These are phyloP conservation scores for Gasterosteus aculeatus DNA, from an alignment of 2,113 vertebrate species.

Conservation along the genomic window DNA sequence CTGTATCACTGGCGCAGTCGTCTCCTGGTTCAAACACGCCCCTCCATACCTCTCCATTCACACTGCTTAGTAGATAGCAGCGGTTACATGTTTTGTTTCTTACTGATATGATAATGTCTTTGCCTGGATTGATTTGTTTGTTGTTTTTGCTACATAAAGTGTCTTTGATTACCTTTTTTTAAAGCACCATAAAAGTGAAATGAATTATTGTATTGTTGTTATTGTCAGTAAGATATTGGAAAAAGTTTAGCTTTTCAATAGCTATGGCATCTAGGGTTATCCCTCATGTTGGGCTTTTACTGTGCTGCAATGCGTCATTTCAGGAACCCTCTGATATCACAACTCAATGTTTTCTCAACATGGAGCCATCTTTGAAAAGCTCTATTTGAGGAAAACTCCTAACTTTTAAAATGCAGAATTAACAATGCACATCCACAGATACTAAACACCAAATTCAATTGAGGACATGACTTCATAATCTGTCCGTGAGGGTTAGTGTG, in stretches of 20 bases:
- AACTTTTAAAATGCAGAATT: conserved; percentile 1
- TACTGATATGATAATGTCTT: no score
- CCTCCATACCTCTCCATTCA: no score
- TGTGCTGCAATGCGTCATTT: neutral
- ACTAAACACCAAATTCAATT: conserved; percentile 9
- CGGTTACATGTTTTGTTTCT: no score
- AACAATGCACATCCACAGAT: conserved; percentile 1
- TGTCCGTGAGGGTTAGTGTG: conserved; percentile 13
- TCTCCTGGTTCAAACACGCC: no score
- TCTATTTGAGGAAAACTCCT: neutral
- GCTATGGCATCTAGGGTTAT: neutral
- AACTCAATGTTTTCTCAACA: neutral
- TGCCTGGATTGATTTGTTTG: no score
- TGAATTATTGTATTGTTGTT: no score
- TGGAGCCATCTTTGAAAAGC: neutral
- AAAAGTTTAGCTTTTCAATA: neutral
- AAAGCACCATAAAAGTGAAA: no score
- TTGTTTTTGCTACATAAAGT: no score
- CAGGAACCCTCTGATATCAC: neutral
- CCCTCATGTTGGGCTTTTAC: neutral
- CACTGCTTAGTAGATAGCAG: no score
- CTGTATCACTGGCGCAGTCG: no score
- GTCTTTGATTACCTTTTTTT: no score
- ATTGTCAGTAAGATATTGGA: neutral
- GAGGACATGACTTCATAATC: conserved; percentile 12